Evolutionary conservation across 2,797 vertebrate species (phyloP), one percentile per base, ranked within the genome.

Genomic region (Crocodylus rhombifer): DNA sequence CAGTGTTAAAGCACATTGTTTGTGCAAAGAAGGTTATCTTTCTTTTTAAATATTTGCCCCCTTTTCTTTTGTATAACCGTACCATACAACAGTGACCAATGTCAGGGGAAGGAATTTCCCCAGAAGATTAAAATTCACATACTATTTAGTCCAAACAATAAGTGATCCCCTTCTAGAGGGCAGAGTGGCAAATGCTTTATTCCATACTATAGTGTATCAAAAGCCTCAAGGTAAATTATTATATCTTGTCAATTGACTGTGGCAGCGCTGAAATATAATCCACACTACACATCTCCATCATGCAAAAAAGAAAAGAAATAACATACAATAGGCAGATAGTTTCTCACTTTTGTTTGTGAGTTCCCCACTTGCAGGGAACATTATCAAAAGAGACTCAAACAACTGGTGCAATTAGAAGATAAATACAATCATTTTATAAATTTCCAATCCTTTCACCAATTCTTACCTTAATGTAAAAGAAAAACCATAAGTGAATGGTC

Each of bases 361-460:
- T 88, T 93, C 77, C 91, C 82, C 93, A 51, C 51, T 91, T 1
- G 0, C 84, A 84, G 91, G 57, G 56, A 80, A 80, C 14, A 7
- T 88, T 80, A 90, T 89, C 89, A 81, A 71, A 88, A 87, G 74
- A 82, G 86, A 90, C 86, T 60, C 82, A 86, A 80, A 13, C 8
- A 28, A n/a, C 33, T 14, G 86, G 88, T 80, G 83, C 11, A 69
- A 56, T 67, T 56, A 58, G 82, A 60, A 86, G 30, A 73, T 15
- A 81, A 65, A 76, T 0, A 73, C 36, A 28, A 90, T 73, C 36
- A 12, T 75, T 92, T 93, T 82, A 87, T 55, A 67, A 2, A 0
- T 81, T 90, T 62, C n/a, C 79, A 51, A 63, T 71, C 86, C 5
- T 7, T 75, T 93, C 80, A 69, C 42, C 86, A 60, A 57, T 69